Conservation (phyloP, 2,113 vertebrate genomes). For the Calidris pygmaea region DNA sequence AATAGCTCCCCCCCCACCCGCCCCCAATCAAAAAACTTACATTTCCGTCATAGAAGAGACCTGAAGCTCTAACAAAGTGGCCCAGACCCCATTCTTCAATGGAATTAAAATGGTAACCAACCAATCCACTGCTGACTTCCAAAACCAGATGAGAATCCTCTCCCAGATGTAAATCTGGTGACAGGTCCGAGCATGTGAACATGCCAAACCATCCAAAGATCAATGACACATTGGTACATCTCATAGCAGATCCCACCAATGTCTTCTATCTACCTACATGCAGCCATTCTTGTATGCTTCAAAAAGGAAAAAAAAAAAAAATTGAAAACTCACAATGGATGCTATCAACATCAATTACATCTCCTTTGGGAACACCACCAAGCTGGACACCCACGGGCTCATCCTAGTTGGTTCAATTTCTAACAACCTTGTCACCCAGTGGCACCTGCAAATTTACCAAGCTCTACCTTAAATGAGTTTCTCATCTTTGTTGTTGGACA, state of each 20-base stretch:
- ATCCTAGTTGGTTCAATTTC: not conserved
- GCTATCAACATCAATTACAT: not conserved
- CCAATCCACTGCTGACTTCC: not conserved
- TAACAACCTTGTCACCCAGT: not conserved
- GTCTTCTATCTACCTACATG: not conserved
- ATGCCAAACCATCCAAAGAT: not conserved
- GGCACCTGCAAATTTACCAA: not conserved
- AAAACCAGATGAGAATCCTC: not conserved
- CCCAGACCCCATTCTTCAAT: not conserved
- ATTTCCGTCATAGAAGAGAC: not conserved
- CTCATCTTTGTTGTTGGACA: not conserved
- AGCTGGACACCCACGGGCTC: not conserved
- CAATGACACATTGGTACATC: rapidly evolving
- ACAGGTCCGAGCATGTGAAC: not conserved
- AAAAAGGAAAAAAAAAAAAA: not conserved
- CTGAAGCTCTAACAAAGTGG: not conserved
- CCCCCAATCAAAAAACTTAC: not conserved
- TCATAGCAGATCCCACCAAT: not conserved
- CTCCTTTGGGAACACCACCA: not conserved
- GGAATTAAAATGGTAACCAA: not conserved
- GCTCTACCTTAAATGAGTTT: not conserved
- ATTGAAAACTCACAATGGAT: not conserved
- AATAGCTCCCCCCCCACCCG: rapidly evolving
- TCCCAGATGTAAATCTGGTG: not conserved
- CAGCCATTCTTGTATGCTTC: not conserved